Evolutionary conservation across 1,140 invertebrate species (phyloP), one percentile per base, ranked within the genome.

Genomic region (Danaus plexippus): DNA sequence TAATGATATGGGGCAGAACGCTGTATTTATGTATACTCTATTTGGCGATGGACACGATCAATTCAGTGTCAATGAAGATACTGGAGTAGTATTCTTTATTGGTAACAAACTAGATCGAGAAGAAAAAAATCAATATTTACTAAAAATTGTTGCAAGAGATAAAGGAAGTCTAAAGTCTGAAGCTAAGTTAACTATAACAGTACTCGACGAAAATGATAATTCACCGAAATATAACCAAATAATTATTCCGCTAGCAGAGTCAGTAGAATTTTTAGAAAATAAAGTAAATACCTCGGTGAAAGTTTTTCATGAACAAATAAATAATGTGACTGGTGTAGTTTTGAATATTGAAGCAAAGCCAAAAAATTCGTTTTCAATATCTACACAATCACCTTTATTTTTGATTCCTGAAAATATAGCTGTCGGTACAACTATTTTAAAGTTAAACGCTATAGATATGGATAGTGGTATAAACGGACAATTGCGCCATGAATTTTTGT

Each of bases 141-240:
- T 97, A 1, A 89, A 89, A 75, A 79, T 96, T 40, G 88, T 94
- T 3, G 95, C 94, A 1, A 91, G 88, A 63, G 95, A 96, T 69
- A 90, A 86, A 54, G 93, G 92, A 1, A 93, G 94, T 54, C 72
- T 95, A 9, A 91, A 88, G n/a, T 91, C 92, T 3, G 91, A 92
- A 77, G 91, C 91, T 0, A 90, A 90, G 61, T 68, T 97, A 4
- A 92, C 87, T 0, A 90, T 97, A 49, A 88, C 84, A 1, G 85
- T 97, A 10, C 85, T 90, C 7, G 96, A 97, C 82, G 91, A 92
- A 58, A 97, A 97, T 73, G 96, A 97, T 77, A 96, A 96, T 85
- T 65, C 88, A 0, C 96, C 96, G 0, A 88, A 89, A 48, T 92
- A 92, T 61, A 89, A 88, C 57, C 90, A 92, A 66, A 90, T 93